Evolutionary conservation across 2,113 vertebrate species (phyloP), one percentile per base, ranked within the genome.

Genomic region (Menidia beryllina): DNA sequence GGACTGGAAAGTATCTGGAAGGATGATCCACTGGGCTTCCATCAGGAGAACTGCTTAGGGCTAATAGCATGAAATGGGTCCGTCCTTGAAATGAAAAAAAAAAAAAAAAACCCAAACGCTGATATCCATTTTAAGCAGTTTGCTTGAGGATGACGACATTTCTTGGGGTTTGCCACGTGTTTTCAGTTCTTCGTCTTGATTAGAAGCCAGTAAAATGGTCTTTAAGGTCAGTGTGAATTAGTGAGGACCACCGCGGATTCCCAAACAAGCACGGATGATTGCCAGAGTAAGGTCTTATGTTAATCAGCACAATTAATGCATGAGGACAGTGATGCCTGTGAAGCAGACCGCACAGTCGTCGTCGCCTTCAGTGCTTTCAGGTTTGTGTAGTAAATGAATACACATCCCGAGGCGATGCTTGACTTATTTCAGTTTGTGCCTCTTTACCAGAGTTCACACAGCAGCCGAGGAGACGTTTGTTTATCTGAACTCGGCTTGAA

Each of bases 401-500:
- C 65, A 58, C 39, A 23, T 75, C 43, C 66, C 4, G 2, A 53
- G 62, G 67, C 49, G 3, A 30, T n/a, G 11, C 50, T 57, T 48
- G n/a, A 50, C 58, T 36, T 26, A 14, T 70, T 68, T 55, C 48
- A 7, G 5, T 64, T 20, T 38, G 36, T 8, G 4, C 8, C 8
- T 30, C 8, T 30, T 30, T 30, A 8, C 34, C 52, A 13, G 47
- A 34, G 36, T 69, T 77, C 64, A 77, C 27, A 20, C 0, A 30
- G 20, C 64, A 59, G 65, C 63, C 36, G 60, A 60, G 62, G 63
- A 65, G 24, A 23, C 66, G 63, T 68, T 69, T 79, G 72, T 84
- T 82, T 72, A 55, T 67, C 56, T 86, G 89, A 86, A 81, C 84
- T 84, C 72, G 23, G 41, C 73, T 43, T 79, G 79, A 86, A 87